phyloP scores from a whole-genome alignment of 2,113 vertebrate species.

The Mesocricetus auratus region DNA sequence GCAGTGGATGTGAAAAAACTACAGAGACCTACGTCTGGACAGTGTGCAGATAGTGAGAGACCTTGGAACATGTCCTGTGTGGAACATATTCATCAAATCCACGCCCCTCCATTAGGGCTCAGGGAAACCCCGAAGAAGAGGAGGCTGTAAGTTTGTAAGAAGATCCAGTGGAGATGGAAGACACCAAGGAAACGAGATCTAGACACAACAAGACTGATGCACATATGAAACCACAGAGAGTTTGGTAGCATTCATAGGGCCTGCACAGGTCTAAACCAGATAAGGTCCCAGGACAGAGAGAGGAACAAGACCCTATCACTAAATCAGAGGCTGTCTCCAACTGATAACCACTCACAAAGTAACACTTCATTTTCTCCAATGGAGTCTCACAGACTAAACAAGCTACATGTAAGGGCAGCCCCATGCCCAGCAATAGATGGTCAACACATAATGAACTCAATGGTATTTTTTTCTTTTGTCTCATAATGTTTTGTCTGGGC shows the following conservation, averaged over 20 bases:
- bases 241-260: neutral
- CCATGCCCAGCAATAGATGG: neutral
- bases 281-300: neutral
- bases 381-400: neutral
- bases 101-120: neutral
- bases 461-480: neutral
- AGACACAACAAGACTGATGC: neutral
- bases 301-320: neutral
- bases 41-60: neutral
- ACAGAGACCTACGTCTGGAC: neutral
- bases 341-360: neutral
- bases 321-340: neutral
- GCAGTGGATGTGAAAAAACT: neutral
- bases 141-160: neutral
- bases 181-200: neutral
- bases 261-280: neutral
- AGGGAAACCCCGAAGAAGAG: neutral
- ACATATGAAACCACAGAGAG: neutral
- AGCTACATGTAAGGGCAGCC: neutral
- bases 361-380: neutral
- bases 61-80: neutral
- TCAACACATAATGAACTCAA: neutral
- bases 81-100: neutral
- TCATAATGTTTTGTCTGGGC: neutral
- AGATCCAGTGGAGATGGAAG: neutral